phyloP scores from a whole-genome alignment of 2,113 vertebrate species.

The Zosterops pallidus region DNA sequence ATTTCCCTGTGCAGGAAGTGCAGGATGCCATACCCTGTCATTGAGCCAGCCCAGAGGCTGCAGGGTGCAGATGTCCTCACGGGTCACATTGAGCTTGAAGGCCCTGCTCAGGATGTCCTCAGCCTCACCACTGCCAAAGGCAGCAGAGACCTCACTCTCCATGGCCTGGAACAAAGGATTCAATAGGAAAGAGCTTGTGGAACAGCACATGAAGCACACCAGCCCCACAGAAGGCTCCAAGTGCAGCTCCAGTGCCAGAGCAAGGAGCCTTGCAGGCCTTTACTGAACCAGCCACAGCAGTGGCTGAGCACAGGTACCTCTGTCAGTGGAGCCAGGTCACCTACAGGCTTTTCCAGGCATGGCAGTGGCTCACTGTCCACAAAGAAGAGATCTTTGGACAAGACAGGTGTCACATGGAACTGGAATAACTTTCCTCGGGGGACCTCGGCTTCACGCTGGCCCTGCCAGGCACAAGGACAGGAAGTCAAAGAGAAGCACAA shows the following conservation, averaged over 20 bases:
- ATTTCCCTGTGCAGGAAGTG: not conserved
- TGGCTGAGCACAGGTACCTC: conserved; percentile 15
- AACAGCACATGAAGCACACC: not conserved
- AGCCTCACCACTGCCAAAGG: conserved; percentile 75
- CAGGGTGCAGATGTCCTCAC: conserved; percentile 86
- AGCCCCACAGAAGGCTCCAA: not conserved
- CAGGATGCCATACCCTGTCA: conserved; percentile 77
- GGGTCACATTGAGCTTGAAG: conserved; percentile 88
- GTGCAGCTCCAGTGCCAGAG: not conserved
- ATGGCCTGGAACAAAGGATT: conserved; percentile 79
- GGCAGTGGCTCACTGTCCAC: not conserved
- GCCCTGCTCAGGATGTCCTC: conserved; percentile 84
- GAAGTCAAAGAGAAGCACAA: not conserved
- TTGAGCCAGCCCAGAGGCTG: conserved; percentile 87
- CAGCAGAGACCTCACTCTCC: conserved; percentile 80
- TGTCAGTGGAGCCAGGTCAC: not conserved
- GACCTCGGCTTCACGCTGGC: fast-evolving
- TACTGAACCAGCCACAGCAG: not conserved
- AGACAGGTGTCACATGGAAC: not conserved
- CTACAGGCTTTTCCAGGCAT: not conserved
- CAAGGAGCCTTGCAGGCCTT: not conserved
- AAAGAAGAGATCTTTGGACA: not conserved
- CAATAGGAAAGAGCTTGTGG: not conserved
- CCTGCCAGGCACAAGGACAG: not conserved
- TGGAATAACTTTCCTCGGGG: not conserved